Conservation (phyloP, 2,888 invertebrate species). For the Orchestes rusci region DNA sequence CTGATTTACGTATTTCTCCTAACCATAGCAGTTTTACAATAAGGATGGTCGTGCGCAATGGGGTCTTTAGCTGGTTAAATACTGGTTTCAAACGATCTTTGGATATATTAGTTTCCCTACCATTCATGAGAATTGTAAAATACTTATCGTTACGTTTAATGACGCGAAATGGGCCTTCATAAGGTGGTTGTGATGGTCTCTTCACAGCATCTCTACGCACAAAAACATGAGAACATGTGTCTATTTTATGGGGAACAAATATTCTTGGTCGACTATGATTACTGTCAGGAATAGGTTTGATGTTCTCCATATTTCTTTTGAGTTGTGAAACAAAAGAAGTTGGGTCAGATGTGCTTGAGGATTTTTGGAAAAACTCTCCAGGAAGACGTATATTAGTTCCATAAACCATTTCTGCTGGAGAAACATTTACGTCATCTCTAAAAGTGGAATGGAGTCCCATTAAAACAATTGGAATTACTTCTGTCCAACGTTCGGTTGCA, state of each 20-base stretch:
- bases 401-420: constrained; percentile 8
- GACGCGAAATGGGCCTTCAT: constrained; percentile 4
- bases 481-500: constrained; percentile 3
- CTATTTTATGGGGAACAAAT: background rate
- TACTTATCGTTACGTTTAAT: constrained; percentile 1
- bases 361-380: constrained; percentile 3
- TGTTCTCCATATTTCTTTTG: constrained; percentile 4
- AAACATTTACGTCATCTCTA: constrained; percentile 3
- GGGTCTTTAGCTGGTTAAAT: background rate
- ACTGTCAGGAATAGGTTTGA: constrained; percentile 4
- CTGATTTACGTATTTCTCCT: no score
- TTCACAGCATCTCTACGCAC: constrained; percentile 5
- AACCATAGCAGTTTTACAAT: no score
- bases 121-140: background rate
- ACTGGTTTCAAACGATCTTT: constrained; percentile 6
- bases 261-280: background rate
- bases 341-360: background rate
- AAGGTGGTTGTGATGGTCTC: constrained; percentile 4
- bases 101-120: constrained; percentile 3
- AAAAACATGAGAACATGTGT: constrained; percentile 2
- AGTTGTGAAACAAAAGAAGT: background rate
- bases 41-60: background rate
- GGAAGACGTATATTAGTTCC: constrained; percentile 2
- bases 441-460: constrained; percentile 2
- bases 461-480: constrained; percentile 1